These are phyloP conservation scores for Cephus cinctus DNA, from an alignment of 1,140 invertebrate species.

Conservation along the genomic window DNA sequence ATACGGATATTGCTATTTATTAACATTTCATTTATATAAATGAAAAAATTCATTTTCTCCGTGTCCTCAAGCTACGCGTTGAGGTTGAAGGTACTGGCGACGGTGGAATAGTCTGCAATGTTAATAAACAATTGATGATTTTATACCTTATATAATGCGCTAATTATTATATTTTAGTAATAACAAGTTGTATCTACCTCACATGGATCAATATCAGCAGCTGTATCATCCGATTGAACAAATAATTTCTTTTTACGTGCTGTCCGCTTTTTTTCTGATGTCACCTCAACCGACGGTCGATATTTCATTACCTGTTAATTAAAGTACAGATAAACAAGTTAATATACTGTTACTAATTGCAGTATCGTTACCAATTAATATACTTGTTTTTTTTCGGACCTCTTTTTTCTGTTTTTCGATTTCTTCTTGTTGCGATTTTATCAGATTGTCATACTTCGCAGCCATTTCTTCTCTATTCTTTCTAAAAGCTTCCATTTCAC, in stretches of 20 bases:
- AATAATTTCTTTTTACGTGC: slow-evolving; percentile 36
- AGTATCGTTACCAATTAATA: slow-evolving; percentile 2
- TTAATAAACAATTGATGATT: slow-evolving; percentile 1
- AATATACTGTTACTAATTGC: not conserved
- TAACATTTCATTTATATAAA: too few relatives aligned
- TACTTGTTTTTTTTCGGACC: slow-evolving; percentile 13
- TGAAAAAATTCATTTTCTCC: slow-evolving; percentile 29
- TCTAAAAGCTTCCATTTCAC: slow-evolving; percentile 39
- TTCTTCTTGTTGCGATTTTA: slow-evolving; percentile 31
- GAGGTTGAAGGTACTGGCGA: slow-evolving; percentile 1
- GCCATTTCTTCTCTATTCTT: slow-evolving; percentile 37
- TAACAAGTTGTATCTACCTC: slow-evolving; percentile 20
- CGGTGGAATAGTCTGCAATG: slow-evolving; percentile 6
- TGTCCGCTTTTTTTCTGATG: slow-evolving; percentile 16
- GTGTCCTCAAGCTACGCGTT: slow-evolving; percentile 30
- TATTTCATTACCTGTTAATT: not conserved
- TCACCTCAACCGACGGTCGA: not conserved
- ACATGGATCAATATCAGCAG: slow-evolving; percentile 26
- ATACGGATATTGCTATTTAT: too few relatives aligned
- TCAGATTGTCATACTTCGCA: slow-evolving; percentile 37
- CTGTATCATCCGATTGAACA: slow-evolving; percentile 21
- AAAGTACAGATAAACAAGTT: not conserved
- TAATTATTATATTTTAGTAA: not conserved
- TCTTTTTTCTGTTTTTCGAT: slow-evolving; percentile 31
- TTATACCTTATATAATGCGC: not conserved